Evolutionary conservation across 1,140 invertebrate species (phyloP).

Genomic region (Eriosoma lanigerum): DNA sequence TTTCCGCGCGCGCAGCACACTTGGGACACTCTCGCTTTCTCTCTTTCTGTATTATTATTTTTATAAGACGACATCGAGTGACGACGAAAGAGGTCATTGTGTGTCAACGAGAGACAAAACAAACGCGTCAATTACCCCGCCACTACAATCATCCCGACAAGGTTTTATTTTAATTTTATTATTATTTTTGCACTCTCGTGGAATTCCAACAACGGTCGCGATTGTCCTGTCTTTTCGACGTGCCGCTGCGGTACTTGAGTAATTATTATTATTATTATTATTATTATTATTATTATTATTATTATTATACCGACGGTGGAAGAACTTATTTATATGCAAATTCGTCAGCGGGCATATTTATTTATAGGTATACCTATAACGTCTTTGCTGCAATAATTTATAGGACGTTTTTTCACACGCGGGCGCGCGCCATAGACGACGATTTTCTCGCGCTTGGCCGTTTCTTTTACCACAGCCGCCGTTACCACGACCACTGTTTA

Average conservation of each 20-base stretch:
- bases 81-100: not conserved
- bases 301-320: not conserved
- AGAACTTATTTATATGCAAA: slow-evolving; percentile 39
- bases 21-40: too few species aligned
- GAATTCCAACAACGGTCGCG: not conserved
- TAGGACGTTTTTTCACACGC: slow-evolving; percentile 34
- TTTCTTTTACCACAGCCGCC: not conserved
- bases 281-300: not conserved
- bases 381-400: slow-evolving; percentile 13
- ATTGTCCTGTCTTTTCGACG: slow-evolving; percentile 30
- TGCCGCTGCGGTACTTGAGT: slow-evolving; percentile 10
- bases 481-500: not conserved
- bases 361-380: too few species aligned
- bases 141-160: not conserved
- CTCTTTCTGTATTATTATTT: too few species aligned
- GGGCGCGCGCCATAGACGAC: not conserved
- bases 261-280: slow-evolving; percentile 10
- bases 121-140: slow-evolving; percentile 43
- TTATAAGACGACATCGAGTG: not conserved
- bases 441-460: slow-evolving; percentile 9
- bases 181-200: slow-evolving; percentile 28
- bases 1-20: too few species aligned
- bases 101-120: slow-evolving; percentile 16
- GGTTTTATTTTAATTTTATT: slow-evolving; percentile 1
- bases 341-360: not conserved